Percentiles rank a stretch among this genome's conserved stretches.
Evolutionary conservation across 64 coral and sea anemone species (phyloP).

Genomic region (Pocillopora damicornis): DNA sequence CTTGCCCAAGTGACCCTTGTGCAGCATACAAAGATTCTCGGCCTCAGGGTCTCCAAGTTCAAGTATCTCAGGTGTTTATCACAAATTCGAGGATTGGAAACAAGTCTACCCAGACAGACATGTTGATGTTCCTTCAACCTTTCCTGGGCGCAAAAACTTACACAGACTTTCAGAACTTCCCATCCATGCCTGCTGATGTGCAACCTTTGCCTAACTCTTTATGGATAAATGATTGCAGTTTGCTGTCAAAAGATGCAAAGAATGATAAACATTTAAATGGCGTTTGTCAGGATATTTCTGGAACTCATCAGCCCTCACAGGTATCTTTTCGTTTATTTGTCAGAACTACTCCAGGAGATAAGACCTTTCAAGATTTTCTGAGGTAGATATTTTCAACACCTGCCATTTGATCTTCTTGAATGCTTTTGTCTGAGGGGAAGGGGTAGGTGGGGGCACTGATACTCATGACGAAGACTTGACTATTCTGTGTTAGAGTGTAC

Average conservation of each 20-base stretch:
- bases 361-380: no score
- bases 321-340: conserved; percentile 1
- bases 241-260: conserved; percentile 47
- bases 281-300: conserved; percentile 25
- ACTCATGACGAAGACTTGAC: no score
- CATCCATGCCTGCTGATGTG: conserved; percentile 54
- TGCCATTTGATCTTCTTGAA: no score
- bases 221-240: conserved; percentile 88
- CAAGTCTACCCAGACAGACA: conserved; percentile 82
- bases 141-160: conserved; percentile 53
- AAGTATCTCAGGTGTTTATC: conserved; percentile 75
- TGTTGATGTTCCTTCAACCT: conserved; percentile 79
- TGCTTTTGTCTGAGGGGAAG: no score
- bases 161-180: conserved; percentile 61
- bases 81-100: conserved; percentile 88
- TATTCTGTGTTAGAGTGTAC: no score
- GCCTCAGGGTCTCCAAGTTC: conserved; percentile 87
- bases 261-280: conserved; percentile 52
- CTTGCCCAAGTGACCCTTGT: conserved; percentile 75
- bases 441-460: no score
- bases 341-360: no score
- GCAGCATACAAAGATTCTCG: conserved; percentile 76
- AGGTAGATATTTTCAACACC: no score
- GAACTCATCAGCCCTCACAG: conserved; percentile 59
- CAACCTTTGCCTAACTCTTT: conserved; percentile 70